Evolutionary conservation across 64 coral and sea anemone genomes (phyloP), one percentile per base, ranked within the genome.

Genomic region (Porites australiensis): DNA sequence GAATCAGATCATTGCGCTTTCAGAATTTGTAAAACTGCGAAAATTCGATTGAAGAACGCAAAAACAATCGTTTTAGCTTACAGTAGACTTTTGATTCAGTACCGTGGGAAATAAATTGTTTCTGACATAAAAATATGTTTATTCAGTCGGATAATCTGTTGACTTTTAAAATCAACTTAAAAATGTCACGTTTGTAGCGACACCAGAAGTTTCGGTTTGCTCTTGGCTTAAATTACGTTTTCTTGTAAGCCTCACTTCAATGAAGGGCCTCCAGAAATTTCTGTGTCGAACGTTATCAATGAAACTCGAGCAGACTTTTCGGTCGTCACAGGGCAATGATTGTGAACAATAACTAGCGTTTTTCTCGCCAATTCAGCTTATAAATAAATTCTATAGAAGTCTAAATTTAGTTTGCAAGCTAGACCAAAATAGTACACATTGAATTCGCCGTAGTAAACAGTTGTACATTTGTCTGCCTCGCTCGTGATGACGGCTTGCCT

Each of bases 361-460:
- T 84, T 84, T 84, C 61, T 69, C 44, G 18, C 63, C 81, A 68
- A 62, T 83, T 83, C 61, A 50, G 43, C 60, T 50, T 83, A 83
- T 50, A 64, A 53, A 84, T 15, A 69, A 51, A 65, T 68, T 68
- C 62, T n/a, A 52, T 50, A 21, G 63, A 84, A 19, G 5, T 43
- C 81, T 84, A 84, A 84, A 84, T 84, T 84, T 84, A 84, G 81
- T 45, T 18, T 19, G 5, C 63, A 48, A 19, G 44, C 48, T 43
- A 21, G 63, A 67, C 62, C 58, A 65, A 84, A 84, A 68, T 84
- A 84, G 18, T 18, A 10, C 81, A 68, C 54, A 57, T 57, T 57
- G 12, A 57, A 57, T 57, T 57, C 12, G 12, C 54, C 54, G 12
- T 57, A 57, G 12, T 57, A 7, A 57, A 57, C 27, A 37, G 27